Base-by-base conservation (phyloP, 2,888 invertebrate genomes). In the Oxyteleia sp. region DNA sequence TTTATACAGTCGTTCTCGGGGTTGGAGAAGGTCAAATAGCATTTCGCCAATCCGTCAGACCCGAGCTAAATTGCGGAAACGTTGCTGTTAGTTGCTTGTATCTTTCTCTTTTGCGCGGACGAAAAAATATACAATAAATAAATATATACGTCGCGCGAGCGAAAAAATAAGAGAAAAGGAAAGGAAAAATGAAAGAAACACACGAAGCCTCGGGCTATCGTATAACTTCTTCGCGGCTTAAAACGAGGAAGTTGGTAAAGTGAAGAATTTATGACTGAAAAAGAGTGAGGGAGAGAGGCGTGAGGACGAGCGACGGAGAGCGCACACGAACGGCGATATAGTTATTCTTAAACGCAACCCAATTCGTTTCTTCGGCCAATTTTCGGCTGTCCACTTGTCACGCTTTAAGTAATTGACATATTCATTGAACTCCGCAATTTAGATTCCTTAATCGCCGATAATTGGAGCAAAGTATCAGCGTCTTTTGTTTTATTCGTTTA, bases 61-160 rank as follows among this genome's bases (percentile, higher is more conserved):
- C 53, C 26, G 53, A 76, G 59, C 74, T 63, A 78, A 78, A 83
- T 83, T 83, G 82, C 72, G 78, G 82, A 79, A 83, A 69, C 69
- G 71, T 61, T 15, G 66, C 57, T 38, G 63, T 64, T 41, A 59
- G 66, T 71, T 38, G 35, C 51, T 53, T 38, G 16, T 51, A 26
- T 66, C 53, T 38, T 47, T 47, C 32, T 63, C 47, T 23, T 35
- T 51, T 49, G 53, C n/a, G 10, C 4, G 20, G 16, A 18, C n/a
- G 18, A 61, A 57, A 61, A 71, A 63, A 79, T 53, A 55, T 55
- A 78, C 41, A 68, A 76, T 68, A 68, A 76, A 76, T 68, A 68
- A 68, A 76, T 68, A 68, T 68, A 76, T 68, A 76, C 41, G 47
- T 64, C 55, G 43, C 45, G 49, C 57, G 57, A 43, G 45, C 64